Evolutionary conservation across 2,797 vertebrate species (phyloP), one percentile per base, ranked within the genome.

Genomic region (Catostomus latipinnis): DNA sequence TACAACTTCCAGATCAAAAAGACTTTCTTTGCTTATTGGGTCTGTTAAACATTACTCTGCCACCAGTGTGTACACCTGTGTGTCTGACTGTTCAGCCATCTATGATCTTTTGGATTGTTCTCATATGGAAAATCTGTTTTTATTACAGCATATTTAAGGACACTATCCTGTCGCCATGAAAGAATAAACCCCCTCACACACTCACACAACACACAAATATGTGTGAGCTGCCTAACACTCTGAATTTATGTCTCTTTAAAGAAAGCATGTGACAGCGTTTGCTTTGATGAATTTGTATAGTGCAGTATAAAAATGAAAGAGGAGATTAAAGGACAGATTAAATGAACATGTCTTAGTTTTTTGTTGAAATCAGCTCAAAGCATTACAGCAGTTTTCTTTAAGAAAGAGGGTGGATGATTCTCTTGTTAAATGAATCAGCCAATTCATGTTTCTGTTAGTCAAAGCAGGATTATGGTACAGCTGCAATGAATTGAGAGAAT

Each of bases 31-130:
- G 22, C 57, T 79, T 70, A 53, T 13, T 61, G 54, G n/a, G 22
- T 81, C 84, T 83, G 78, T 45, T 83, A 50, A 78, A 69, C 75
- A 75, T 85, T 61, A 66, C 43, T 45, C 18, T 71, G 52, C 52
- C 71, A 74, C 60, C 48, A 6, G 49, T 14, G 9, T 67, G 34
- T 58, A 6, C 10, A 12, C 60, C 65, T 60, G 65, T 62, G 52
- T 43, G 74, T 43, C 4, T 71, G 80, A 75, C 69, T 56, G 22
- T 18, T 68, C 34, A 74, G 48, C 57, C 76, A 76, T 74, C n/a
- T 34, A 53, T 54, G 8, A 74, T 18, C 5, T 49, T 65, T 71
- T 8, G 34, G 43, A 66, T 22, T 9, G 52, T 48, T 61, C 50
- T 53, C 46, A 10, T 60, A 9, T 45, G 67, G 54, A 76, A 83